Base-by-base conservation (phyloP, 2,797 vertebrate species). In the Mallotus villosus region DNA sequence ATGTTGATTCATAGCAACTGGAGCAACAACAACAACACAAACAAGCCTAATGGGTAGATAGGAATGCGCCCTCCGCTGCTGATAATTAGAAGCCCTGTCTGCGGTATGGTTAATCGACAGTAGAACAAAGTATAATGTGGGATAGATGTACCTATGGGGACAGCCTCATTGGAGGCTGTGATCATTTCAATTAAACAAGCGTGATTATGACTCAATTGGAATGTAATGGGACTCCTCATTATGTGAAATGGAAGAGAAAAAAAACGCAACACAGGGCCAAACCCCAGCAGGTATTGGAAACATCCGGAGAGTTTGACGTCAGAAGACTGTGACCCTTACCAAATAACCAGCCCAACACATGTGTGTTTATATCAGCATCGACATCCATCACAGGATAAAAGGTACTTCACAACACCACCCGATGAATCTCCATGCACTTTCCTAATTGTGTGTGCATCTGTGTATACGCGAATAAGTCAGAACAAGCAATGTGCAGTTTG, bases 101-200 rank as follows among this genome's bases (percentile, higher is more conserved):
- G 41, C 62, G 69, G 69, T 76, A 72, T 70, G 72, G 25, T 77
- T 85, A 84, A 87, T 79, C 73, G 77, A 82, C 74, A 81, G 73
- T 32, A 75, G 29, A 86, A 81, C 80, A 17, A 72, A 75, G 73
- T 78, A 77, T 81, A 88, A 85, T 85, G 70, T 34, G 41, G 62
- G 82, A 65, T 63, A 82, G 86, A 80, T 83, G 69, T 64, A 80
- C 85, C 82, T 70, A 80, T 79, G 70, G 79, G 78, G 81, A 82
- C 70, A 79, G 79, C 78, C 85, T 81, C 77, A 83, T 72, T 84
- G 81, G 84, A 78, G 79, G 81, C 86, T 83, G 81, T 81, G 81
- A 88, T 87, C 78, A 79, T 84, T 85, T 85, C 70, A 86, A 88
- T 88, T 85, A 86, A 84, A 86, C 76, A 72, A 73, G 70, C 75